phyloP scores from a whole-genome alignment of 2,113 vertebrate species.

The Corvus hawaiiensis region DNA sequence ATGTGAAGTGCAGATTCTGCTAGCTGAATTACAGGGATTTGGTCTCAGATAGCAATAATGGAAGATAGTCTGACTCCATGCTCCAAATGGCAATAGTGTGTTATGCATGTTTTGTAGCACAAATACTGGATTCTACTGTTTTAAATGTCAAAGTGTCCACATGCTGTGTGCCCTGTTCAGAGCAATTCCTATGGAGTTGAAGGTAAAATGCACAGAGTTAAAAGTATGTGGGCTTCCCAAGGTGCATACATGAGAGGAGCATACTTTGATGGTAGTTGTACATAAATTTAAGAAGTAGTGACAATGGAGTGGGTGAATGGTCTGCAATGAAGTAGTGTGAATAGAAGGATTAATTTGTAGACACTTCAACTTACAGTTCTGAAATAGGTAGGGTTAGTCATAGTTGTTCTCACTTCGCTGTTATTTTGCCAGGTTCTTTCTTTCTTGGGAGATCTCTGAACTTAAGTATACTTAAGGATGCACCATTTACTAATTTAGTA shows the following conservation, averaged over 20 bases:
- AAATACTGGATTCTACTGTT: background rate
- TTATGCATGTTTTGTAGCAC: background rate
- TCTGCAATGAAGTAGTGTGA: background rate
- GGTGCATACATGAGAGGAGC: background rate
- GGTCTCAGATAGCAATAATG: background rate
- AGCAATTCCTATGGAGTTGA: background rate
- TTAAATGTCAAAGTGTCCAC: background rate
- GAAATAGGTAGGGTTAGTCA: background rate
- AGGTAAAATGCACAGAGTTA: background rate
- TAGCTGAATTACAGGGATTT: background rate
- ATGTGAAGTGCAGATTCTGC: background rate
- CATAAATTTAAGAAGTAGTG: background rate
- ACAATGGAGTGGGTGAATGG: background rate
- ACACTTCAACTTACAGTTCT: background rate
- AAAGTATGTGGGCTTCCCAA: background rate
- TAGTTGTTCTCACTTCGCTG: background rate
- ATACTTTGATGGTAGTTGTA: background rate
- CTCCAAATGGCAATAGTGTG: background rate
- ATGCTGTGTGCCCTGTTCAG: background rate
- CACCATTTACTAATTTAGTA: background rate
- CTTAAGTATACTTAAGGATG: background rate
- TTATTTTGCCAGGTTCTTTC: background rate
- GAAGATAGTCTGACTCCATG: background rate
- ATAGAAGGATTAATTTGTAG: background rate
- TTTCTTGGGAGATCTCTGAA: background rate